Conservation (phyloP, 2,888 invertebrate species). For the Pollenia angustigena region DNA sequence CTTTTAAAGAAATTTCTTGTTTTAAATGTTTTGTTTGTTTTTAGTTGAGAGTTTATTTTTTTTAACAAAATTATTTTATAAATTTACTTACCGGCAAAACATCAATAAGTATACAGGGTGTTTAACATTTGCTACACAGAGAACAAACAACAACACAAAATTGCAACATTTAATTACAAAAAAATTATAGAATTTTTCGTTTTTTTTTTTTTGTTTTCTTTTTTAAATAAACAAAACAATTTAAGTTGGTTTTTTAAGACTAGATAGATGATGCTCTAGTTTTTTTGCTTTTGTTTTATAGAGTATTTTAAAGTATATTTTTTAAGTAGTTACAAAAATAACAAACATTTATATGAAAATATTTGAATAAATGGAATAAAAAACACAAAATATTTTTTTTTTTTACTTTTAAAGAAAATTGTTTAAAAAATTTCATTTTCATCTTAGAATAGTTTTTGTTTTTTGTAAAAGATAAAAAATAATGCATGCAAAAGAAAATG, state of each 20-base stretch:
- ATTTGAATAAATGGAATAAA: conserved; percentile 72
- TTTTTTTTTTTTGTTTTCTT: conserved; percentile 67
- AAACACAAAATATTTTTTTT: conserved; percentile 64
- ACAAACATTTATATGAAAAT: conserved; percentile 59
- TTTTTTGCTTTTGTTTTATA: conserved; percentile 20
- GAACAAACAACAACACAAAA: conserved; percentile 79
- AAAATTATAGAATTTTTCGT: conserved; percentile 62
- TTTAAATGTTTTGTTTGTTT: conserved; percentile 61
- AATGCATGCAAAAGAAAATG: conserved; percentile 67
- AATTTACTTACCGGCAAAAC: conserved; percentile 82
- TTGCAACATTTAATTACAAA: conserved; percentile 81
- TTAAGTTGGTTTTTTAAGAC: conserved; percentile 34
- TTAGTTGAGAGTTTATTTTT: conserved; percentile 66
- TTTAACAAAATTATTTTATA: conserved; percentile 62
- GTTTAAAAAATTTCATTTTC: background rate
- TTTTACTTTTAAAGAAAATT: conserved; percentile 16
- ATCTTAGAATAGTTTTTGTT: conserved; percentile 6
- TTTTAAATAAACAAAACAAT: conserved; percentile 1
- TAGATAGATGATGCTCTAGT: conserved; percentile 58
- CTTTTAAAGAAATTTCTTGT: conserved; percentile 54
- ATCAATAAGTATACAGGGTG: conserved; percentile 83
- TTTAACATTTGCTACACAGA: conserved; percentile 83
- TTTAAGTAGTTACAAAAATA: conserved; percentile 43
- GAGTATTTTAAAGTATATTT: conserved; percentile 15
- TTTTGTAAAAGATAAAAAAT: conserved; percentile 36